Conservation (phyloP, 2,113 vertebrate genomes). For the Equus quagga region DNA sequence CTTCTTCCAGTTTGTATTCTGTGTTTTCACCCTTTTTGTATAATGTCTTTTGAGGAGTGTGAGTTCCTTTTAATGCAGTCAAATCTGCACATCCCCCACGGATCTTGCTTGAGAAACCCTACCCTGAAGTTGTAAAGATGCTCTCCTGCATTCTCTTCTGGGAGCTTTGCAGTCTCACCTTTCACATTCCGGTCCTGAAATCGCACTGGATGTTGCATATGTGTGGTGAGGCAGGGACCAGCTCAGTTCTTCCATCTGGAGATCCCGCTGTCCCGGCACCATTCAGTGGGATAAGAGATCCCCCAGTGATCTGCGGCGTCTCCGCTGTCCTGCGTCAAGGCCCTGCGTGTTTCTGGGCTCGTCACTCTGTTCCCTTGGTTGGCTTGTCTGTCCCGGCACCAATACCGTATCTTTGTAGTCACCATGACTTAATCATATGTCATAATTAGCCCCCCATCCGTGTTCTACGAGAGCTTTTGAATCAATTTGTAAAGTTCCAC, state of each 20-base stretch:
- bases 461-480: neutral
- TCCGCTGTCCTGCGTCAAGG: rapidly evolving
- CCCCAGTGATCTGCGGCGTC: neutral
- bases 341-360: neutral
- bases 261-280: rapidly evolving
- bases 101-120: neutral
- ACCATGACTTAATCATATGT: rapidly evolving
- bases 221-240: neutral
- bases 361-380: neutral
- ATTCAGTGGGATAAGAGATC: too few relatives aligned
- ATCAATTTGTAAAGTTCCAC: neutral
- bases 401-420: rapidly evolving
- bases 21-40: neutral
- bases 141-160: neutral
- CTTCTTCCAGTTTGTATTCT: too few relatives aligned
- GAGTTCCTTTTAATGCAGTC: neutral
- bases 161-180: neutral
- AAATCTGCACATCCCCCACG: neutral
- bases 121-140: neutral
- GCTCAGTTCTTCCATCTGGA: neutral
- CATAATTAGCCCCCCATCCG: neutral
- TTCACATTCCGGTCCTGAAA: neutral
- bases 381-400: neutral
- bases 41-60: neutral
- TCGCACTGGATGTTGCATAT: rapidly evolving